Base-by-base conservation (phyloP, 1,140 invertebrate genomes). In the Stenopsyche tienmushanensis region DNA sequence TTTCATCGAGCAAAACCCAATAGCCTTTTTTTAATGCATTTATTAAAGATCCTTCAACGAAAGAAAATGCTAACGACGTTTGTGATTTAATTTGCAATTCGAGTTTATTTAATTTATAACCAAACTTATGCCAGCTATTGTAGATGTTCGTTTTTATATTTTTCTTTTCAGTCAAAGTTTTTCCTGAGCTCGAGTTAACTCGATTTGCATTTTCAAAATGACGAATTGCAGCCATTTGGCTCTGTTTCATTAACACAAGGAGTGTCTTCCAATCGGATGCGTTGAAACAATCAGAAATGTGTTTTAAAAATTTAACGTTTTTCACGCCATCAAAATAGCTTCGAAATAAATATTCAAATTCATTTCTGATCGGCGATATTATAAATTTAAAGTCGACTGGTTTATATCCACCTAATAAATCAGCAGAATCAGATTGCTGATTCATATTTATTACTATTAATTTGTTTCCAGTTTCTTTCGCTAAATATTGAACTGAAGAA, bases 381-480 rank as follows among this genome's bases (percentile, higher is more conserved):
- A 96, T 82, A 72, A 88, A 88, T 74, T 90, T 92, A 1, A 98
- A 73, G 77, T 98, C 94, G 0, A 98, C 90, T 0, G 97, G 97
- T 78, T 99, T 99, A 72, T 93, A 98, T 1, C 97, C 97, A 71
- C 97, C 98, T 1, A 99, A 81, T 9, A 99, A 82, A 83, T 99
- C 97, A 1, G 92, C 87, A 50, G 91, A 94, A 79, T 99, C 97
- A 71, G 93, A 98, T 77, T 99, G 97, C 76, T 99, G 97, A 76
- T 98, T 99, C 90, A 99, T 93, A 77, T 99, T 99, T n/a, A 99
- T 92, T 0, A 99, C 96, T 41, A 92, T 83, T 10, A 99, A 80
- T 74, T 90, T 91, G 69, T 94, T 86, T 10, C 91, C 89, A 0
- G 90, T 88, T 66, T 89, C 86, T 67, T 89, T 83, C 0, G 97